Percentiles rank a stretch among this genome's conserved stretches.
Evolutionary conservation across 2,113 vertebrate genomes (phyloP).

Genomic region (Python bivittatus): DNA sequence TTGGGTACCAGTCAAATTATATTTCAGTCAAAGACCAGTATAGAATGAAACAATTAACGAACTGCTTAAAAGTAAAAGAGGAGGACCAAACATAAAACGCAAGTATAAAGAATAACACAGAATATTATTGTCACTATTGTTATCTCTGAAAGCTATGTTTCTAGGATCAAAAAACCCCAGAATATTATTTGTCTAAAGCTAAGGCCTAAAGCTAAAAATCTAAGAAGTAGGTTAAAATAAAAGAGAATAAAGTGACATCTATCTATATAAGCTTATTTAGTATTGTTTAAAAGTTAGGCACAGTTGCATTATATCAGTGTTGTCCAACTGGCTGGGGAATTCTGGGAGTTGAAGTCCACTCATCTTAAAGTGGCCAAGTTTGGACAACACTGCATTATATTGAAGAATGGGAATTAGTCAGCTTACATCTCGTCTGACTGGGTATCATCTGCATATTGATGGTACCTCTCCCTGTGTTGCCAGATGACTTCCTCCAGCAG

Average conservation of each 20-base stretch:
- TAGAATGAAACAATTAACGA: background rate
- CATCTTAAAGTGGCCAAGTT: no score
- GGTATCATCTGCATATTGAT: no score
- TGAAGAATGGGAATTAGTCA: no score
- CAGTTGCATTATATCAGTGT: no score
- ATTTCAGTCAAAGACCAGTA: no score
- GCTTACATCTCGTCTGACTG: no score
- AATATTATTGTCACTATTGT: background rate
- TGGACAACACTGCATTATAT: no score
- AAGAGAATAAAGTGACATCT: background rate
- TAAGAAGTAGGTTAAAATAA: background rate
- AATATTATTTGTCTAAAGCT: background rate
- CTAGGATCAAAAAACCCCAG: background rate
- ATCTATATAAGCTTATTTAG: background rate
- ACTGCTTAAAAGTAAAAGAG: background rate
- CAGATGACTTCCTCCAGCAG: no score
- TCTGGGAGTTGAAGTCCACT: no score
- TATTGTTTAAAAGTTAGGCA: background rate
- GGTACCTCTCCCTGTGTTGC: no score
- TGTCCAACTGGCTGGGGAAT: no score
- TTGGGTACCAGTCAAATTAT: no score
- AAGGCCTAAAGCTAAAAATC: background rate
- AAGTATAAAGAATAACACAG: background rate
- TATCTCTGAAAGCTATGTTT: background rate
- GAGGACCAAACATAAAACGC: background rate